Base-by-base conservation (phyloP, 2,113 vertebrate genomes). In the Accipiter cooperii region DNA sequence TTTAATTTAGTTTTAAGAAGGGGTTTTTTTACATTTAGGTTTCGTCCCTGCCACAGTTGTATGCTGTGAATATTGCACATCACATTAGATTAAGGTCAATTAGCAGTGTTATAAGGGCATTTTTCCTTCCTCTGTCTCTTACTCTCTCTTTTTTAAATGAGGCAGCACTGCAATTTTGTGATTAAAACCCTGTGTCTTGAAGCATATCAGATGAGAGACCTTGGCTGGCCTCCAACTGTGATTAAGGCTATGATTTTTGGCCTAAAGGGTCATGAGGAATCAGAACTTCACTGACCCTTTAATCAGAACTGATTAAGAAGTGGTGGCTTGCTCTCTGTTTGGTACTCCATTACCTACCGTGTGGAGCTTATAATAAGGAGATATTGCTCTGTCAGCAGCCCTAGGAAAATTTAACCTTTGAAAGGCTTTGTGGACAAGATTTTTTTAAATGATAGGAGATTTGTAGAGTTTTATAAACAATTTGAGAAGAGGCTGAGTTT, bases 21-120 rank as follows among this genome's bases (percentile, higher is more conserved):
- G 86, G 18, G 7, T 54, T 36, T 96, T 76, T 61, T 88, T 58
- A 93, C 68, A 69, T 28, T 95, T 93, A 51, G 19, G 18, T 70
- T 97, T 75, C 85, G 61, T 83, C 36, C 88, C 66, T 84, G 85
- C 33, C 46, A 80, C 52, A 87, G 79, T 64, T 78, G 78, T 80
- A 79, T 92, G 95, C 89, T 96, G 91, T 94, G 74, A 73, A 12
- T 96, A 91, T 89, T 92, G 94, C 87, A 97, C 54, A 93, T 97
- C 89, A 92, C 74, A 84, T 96, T 93, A 93, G 87, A 97, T 97
- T 98, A 98, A 97, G 88, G 93, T 96, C 96, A 97, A 96, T 97
- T 97, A 98, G 34, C 68, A 94, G 60, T 65, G 68, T 76, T 96
- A 34, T 22, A 69, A 95, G 69, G 63, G 64, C 15, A 75, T 88